Percentiles rank a stretch among this genome's conserved stretches.
These are phyloP conservation scores for Cantharis flavilabris DNA, from an alignment of 2,888 invertebrate genomes.

Conservation along the genomic window DNA sequence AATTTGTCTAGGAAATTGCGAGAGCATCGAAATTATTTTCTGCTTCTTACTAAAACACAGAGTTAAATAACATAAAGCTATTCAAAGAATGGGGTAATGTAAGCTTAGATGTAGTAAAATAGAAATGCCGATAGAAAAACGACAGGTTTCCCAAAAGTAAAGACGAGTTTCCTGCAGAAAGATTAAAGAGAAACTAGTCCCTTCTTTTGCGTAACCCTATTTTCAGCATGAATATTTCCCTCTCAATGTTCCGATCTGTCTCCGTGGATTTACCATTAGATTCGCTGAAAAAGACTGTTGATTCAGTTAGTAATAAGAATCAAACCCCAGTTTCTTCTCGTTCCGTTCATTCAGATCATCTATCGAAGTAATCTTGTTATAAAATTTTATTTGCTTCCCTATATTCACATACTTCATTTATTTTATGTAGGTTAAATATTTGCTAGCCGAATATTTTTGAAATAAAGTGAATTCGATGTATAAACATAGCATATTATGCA, in stretches of 20 bases:
- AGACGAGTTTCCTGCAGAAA: constrained; percentile 37
- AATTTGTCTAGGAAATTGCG: not conserved
- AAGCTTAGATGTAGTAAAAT: constrained; percentile 23
- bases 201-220: constrained; percentile 43
- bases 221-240: constrained; percentile 49
- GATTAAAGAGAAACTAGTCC: constrained; percentile 44
- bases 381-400: constrained; percentile 14
- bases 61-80: constrained; percentile 24
- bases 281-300: constrained; percentile 35
- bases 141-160: constrained; percentile 14
- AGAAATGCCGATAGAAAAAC: constrained; percentile 17
- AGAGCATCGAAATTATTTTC: constrained; percentile 13
- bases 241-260: constrained; percentile 42
- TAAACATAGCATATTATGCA: not conserved
- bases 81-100: constrained; percentile 18
- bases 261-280: constrained; percentile 36
- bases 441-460: not conserved
- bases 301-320: constrained; percentile 34
- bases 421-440: not conserved
- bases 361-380: constrained; percentile 19
- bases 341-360: constrained; percentile 26
- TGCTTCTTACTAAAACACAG: constrained; percentile 16
- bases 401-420: constrained; percentile 7
- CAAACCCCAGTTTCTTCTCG: constrained; percentile 29
- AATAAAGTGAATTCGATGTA: not conserved